Percentiles rank a stretch among this genome's conserved stretches.
These are phyloP conservation scores for Nephrotoma flavescens DNA, from an alignment of 2,888 invertebrate genomes.

Conservation along the genomic window DNA sequence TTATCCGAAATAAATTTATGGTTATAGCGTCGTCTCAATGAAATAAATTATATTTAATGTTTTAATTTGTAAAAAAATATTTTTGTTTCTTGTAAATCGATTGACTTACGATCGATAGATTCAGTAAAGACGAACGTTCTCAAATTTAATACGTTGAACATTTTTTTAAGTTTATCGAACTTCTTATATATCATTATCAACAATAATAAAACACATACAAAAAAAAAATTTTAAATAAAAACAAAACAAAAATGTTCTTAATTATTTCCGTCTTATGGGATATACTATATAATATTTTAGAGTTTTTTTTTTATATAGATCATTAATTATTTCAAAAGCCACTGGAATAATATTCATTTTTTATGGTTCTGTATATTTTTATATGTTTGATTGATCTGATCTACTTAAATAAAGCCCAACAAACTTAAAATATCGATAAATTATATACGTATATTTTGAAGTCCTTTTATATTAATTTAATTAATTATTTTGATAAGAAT, in stretches of 20 bases:
- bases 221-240: background rate
- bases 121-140: background rate
- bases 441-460: background rate
- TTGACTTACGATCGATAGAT: background rate
- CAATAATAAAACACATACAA: background rate
- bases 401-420: too few species aligned
- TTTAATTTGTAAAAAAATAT: background rate
- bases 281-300: background rate
- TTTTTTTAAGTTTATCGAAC: background rate
- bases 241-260: background rate
- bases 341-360: background rate
- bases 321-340: background rate
- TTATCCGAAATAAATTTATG: too few species aligned
- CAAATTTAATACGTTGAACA: background rate
- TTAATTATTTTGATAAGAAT: background rate
- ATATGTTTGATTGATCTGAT: background rate
- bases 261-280: background rate
- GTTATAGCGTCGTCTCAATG: background rate
- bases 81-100: background rate
- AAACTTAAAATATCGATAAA: too few species aligned
- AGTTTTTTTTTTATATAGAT: background rate
- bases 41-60: background rate
- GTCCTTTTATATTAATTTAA: background rate
- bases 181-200: background rate
- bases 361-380: background rate